These are phyloP conservation scores for Drosophila sturtevanti DNA, from an alignment of 1,140 invertebrate genomes.

Conservation along the genomic window DNA sequence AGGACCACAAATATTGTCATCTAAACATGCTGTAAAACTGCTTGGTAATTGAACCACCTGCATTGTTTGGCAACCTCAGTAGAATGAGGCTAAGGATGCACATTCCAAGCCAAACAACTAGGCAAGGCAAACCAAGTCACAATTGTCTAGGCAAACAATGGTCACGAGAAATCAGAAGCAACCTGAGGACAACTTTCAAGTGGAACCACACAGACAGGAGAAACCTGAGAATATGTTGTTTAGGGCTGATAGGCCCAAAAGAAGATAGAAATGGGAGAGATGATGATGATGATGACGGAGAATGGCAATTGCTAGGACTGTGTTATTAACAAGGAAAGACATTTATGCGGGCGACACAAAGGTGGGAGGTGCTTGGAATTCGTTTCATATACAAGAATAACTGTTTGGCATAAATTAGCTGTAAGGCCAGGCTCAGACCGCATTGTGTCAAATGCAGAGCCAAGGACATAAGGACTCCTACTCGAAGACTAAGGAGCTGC, in stretches of 20 bases:
- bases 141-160: conserved; percentile 67
- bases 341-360: conserved; percentile 65
- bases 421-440: conserved; percentile 19
- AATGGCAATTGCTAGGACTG: conserved; percentile 11
- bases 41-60: conserved; percentile 63
- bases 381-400: conserved; percentile 8
- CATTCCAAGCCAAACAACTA: conserved; percentile 43
- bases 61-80: conserved; percentile 40
- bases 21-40: conserved; percentile 44
- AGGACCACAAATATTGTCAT: conserved; percentile 39
- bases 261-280: not conserved
- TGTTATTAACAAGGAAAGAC: conserved; percentile 59
- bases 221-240: conserved; percentile 5
- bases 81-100: conserved; percentile 34
- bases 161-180: conserved; percentile 20
- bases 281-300: not conserved
- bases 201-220: conserved; percentile 2
- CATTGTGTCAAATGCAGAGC: conserved; percentile 55
- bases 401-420: conserved; percentile 69
- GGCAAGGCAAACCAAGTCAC: conserved; percentile 15
- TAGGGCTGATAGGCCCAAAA: not conserved
- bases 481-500: conserved; percentile 22
- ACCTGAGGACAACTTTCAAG: conserved; percentile 33
- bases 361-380: conserved; percentile 28
- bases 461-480: conserved; percentile 10